A percentile compares a stretch with the other conserved stretches of the same genome.
These are phyloP conservation scores for Dendrocincla fuliginosa DNA, from an alignment of 2,797 vertebrate species.

Conservation along the genomic window DNA sequence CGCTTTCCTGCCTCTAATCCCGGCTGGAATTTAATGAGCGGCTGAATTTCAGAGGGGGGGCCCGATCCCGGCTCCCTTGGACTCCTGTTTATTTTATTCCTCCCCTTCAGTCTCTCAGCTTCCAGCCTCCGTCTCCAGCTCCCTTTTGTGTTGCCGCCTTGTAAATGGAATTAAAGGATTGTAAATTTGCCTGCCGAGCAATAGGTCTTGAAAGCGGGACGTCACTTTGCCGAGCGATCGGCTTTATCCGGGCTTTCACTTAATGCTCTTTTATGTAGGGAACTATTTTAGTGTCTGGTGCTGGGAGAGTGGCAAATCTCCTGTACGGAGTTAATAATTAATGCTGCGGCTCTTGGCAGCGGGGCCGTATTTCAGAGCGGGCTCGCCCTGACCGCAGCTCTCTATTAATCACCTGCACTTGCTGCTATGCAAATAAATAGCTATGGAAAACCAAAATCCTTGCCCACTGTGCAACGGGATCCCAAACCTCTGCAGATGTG, in stretches of 20 bases:
- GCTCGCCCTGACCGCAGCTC: not conserved
- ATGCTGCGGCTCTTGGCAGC: slow-evolving; percentile 24
- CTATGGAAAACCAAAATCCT: not conserved
- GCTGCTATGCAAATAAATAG: not conserved
- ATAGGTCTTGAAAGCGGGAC: not conserved
- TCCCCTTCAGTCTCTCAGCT: not conserved
- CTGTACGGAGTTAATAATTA: slow-evolving; percentile 36
- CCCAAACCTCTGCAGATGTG: not conserved
- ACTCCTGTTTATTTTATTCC: slow-evolving; percentile 41
- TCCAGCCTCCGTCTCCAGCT: not conserved
- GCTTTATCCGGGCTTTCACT: slow-evolving; percentile 17
- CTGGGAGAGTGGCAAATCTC: slow-evolving; percentile 29
- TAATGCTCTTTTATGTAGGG: slow-evolving; percentile 12
- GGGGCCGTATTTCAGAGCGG: not conserved
- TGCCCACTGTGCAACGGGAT: not conserved
- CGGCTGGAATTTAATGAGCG: slow-evolving; percentile 14
- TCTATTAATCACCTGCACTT: not conserved
- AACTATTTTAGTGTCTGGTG: not conserved
- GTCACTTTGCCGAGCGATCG: not conserved
- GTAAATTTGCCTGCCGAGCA: slow-evolving; percentile 33
- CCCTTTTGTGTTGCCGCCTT: not conserved
- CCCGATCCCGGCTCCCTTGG: not conserved
- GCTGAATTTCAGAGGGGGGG: not conserved
- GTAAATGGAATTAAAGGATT: slow-evolving; percentile 31
- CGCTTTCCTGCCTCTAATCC: slow-evolving; percentile 6